Conservation (phyloP, 2,888 invertebrate species). For the Eumerus sabulonum region DNA sequence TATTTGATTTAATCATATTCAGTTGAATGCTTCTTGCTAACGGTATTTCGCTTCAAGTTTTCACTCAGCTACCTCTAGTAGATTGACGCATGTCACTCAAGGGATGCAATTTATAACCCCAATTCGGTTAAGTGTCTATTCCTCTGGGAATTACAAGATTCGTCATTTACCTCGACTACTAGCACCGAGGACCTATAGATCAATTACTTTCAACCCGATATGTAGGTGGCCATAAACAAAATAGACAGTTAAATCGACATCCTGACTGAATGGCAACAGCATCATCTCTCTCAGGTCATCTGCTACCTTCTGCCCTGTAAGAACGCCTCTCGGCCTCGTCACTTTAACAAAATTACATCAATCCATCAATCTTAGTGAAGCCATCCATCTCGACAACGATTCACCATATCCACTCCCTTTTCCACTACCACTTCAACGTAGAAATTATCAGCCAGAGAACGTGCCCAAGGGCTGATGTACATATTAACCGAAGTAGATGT, state of each 20-base stretch:
- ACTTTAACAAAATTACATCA: conserved; percentile 59
- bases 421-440: not conserved
- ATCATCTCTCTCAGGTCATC: conserved; percentile 56
- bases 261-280: conserved; percentile 33
- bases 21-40: too few relatives aligned
- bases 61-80: too few relatives aligned
- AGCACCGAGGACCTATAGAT: not conserved
- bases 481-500: conserved; percentile 3
- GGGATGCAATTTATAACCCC: too few relatives aligned
- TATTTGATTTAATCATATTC: too few relatives aligned
- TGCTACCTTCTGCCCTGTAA: conserved; percentile 9
- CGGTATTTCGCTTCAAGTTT: too few relatives aligned
- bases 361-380: conserved; percentile 55
- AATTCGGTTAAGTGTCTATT: too few relatives aligned
- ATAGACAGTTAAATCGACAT: conserved; percentile 56
- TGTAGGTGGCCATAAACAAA: conserved; percentile 1
- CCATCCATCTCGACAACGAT: conserved; percentile 29
- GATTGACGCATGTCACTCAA: too few relatives aligned
- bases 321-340: conserved; percentile 17
- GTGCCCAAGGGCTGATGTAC: not conserved
- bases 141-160: too few relatives aligned
- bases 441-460: conserved; percentile 16
- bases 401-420: too few relatives aligned
- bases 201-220: conserved; percentile 18
- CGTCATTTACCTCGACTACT: too few relatives aligned